These are phyloP conservation scores for Lomographa bimaculata DNA, from an alignment of 2,888 invertebrate species.

Conservation along the genomic window DNA sequence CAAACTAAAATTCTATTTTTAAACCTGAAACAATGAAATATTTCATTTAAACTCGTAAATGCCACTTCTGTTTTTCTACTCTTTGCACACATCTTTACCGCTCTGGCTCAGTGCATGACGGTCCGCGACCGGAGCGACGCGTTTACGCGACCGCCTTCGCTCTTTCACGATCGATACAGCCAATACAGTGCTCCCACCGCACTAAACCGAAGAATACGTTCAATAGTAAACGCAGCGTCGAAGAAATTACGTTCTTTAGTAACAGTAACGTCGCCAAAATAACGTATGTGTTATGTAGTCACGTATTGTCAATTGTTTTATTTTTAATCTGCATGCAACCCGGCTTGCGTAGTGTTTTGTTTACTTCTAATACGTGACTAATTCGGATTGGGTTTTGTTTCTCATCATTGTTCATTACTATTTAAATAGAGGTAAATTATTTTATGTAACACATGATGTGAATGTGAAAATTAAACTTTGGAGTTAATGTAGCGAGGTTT, in stretches of 20 bases:
- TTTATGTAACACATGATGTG: too few species aligned
- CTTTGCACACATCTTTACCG: constrained; percentile 35
- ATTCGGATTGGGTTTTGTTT: constrained; percentile 10
- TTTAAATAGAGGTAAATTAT: too few species aligned
- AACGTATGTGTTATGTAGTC: constrained; percentile 48
- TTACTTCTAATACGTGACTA: constrained; percentile 24
- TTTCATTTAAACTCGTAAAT: too few species aligned
- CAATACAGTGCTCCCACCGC: constrained; percentile 27
- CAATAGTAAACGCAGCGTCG: too few species aligned
- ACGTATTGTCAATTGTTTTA: constrained; percentile 30
- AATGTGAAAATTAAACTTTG: too few species aligned
- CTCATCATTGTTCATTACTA: background rate
- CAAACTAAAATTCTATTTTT: too few species aligned
- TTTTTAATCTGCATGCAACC: constrained; percentile 16
- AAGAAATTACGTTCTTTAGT: background rate
- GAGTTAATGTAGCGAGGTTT: too few species aligned
- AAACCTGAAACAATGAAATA: too few species aligned
- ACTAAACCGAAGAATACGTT: background rate
- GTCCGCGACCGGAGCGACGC: constrained; percentile 34
- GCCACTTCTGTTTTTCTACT: too few species aligned
- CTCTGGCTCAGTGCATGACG: constrained; percentile 60
- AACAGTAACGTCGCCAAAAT: constrained; percentile 45
- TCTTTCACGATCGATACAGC: constrained; percentile 38
- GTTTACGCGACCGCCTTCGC: constrained; percentile 34
- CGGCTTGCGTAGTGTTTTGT: constrained; percentile 25